These are phyloP conservation scores for Acleris laterana DNA, from an alignment of 2,888 invertebrate genomes.

Conservation along the genomic window DNA sequence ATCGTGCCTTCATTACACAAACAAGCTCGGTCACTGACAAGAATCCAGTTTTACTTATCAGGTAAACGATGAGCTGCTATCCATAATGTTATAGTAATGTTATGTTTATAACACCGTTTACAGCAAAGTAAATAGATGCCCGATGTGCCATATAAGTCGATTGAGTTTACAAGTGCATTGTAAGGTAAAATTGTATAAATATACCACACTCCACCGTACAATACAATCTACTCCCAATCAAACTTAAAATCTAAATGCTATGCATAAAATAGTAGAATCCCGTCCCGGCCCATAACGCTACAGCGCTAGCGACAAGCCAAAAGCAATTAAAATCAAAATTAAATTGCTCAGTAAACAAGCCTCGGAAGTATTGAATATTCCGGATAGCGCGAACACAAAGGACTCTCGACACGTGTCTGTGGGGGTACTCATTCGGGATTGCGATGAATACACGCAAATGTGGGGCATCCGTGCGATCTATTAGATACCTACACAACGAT, in stretches of 20 bases:
- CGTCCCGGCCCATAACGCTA: constrained; percentile 14
- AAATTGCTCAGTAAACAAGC: constrained; percentile 72
- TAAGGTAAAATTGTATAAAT: no score
- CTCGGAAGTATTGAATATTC: constrained; percentile 72
- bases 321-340: constrained; percentile 77
- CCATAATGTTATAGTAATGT: no score
- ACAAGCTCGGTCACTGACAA: no score
- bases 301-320: constrained; percentile 46
- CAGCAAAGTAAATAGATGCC: no score
- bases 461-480: background rate
- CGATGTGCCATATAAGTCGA: no score
- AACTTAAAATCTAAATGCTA: constrained; percentile 11
- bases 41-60: no score
- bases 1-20: no score
- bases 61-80: no score
- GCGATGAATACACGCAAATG: constrained; percentile 1
- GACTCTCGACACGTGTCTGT: constrained; percentile 48
- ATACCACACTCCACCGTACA: background rate
- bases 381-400: constrained; percentile 77
- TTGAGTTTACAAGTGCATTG: no score
- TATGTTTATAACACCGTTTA: no score
- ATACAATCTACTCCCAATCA: background rate
- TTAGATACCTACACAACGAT: background rate
- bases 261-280: background rate
- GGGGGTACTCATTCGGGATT: constrained; percentile 7